phyloP scores from a whole-genome alignment of 2,888 invertebrate species.

The Geotrupes spiniger region DNA sequence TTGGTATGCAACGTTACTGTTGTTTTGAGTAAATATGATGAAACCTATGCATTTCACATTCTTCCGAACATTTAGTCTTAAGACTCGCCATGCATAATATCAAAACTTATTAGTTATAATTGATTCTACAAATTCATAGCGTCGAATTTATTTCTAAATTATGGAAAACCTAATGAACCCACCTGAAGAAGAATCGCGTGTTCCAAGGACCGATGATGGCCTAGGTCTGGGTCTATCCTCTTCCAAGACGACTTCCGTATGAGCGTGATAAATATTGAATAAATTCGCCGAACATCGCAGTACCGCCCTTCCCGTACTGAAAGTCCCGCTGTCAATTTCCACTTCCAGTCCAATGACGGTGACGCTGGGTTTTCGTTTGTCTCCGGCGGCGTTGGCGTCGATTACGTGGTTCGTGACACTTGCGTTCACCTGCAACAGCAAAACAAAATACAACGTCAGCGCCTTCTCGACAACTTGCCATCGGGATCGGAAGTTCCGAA shows the following conservation, averaged over 20 bases:
- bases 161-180: no score
- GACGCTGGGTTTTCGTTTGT: slow-evolving; percentile 34
- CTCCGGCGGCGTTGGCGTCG: slow-evolving; percentile 30
- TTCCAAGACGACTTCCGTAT: slow-evolving; percentile 63
- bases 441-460: no score
- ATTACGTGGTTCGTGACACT: slow-evolving; percentile 32
- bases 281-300: slow-evolving; percentile 66
- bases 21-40: no score
- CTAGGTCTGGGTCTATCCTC: slow-evolving; percentile 73
- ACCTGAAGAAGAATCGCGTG: slow-evolving; percentile 40
- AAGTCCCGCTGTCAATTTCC: slow-evolving; percentile 62
- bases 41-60: no score
- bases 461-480: neutral
- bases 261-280: slow-evolving; percentile 65
- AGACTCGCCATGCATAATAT: no score
- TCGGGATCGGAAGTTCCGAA: slow-evolving; percentile 1
- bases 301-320: slow-evolving; percentile 63
- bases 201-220: slow-evolving; percentile 72
- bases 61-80: no score
- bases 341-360: slow-evolving; percentile 53
- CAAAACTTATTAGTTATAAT: no score
- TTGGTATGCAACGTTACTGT: no score
- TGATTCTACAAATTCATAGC: no score
- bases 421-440: slow-evolving; percentile 39
- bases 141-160: no score